Evolutionary conservation across 2,888 invertebrate species (phyloP).

Genomic region (Drosophila planitibia): DNA sequence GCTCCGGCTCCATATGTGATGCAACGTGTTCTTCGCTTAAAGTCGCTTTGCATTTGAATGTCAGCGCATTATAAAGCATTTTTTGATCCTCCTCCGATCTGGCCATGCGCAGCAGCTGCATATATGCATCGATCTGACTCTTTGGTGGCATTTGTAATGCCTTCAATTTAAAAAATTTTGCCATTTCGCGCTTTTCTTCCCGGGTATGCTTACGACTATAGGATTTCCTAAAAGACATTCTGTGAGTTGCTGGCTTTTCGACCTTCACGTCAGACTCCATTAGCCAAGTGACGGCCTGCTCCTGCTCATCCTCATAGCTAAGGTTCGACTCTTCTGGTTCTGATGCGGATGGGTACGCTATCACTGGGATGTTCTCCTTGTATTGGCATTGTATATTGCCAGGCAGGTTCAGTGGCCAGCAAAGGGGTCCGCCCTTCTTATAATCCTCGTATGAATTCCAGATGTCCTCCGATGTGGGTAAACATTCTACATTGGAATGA

Average conservation of each 20-base stretch:
- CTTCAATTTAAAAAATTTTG: background rate
- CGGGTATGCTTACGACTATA: fast-evolving
- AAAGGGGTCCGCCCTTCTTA: background rate
- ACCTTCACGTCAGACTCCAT: background rate
- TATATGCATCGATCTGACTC: background rate
- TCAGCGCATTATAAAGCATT: background rate
- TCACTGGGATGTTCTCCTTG: background rate
- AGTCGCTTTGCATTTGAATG: background rate
- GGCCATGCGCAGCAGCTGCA: background rate
- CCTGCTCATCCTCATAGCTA: background rate
- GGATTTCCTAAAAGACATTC: background rate
- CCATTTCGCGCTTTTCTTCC: background rate
- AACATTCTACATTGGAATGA: background rate
- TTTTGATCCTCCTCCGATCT: background rate
- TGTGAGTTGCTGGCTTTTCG: background rate
- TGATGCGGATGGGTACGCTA: background rate
- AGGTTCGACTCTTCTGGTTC: background rate
- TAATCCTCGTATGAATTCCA: background rate
- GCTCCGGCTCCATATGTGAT: background rate
- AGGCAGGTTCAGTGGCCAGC: background rate
- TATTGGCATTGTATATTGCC: background rate
- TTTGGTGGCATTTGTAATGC: background rate
- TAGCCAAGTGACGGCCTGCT: background rate
- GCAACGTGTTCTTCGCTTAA: background rate
- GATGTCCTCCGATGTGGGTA: background rate